These are phyloP conservation scores for Euspilapteryx auroguttella DNA, from an alignment of 2,888 invertebrate species.

Conservation along the genomic window DNA sequence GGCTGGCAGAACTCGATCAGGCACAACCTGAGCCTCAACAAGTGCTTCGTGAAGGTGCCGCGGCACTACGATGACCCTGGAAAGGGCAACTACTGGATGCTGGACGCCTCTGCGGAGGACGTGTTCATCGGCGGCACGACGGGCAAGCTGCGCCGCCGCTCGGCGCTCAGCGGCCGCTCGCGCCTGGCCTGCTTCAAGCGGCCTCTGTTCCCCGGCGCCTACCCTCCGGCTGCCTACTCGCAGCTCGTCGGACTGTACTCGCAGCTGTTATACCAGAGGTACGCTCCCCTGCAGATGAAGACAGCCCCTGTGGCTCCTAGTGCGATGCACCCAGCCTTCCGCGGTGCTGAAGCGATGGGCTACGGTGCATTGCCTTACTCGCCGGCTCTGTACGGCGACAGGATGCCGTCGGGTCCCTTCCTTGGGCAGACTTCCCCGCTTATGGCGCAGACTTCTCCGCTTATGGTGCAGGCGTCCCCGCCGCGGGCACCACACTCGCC, in stretches of 20 bases:
- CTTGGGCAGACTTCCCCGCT: constrained; percentile 26
- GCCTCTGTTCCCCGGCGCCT: constrained; percentile 63
- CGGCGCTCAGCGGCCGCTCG: constrained; percentile 86
- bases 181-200: constrained; percentile 89
- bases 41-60: constrained; percentile 91
- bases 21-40: constrained; percentile 89
- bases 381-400: constrained; percentile 31
- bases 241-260: constrained; percentile 62
- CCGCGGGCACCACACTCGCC: constrained; percentile 32
- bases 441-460: constrained; percentile 18
- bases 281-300: constrained; percentile 61
- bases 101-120: constrained; percentile 89
- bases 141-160: constrained; percentile 87
- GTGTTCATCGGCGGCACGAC: constrained; percentile 93
- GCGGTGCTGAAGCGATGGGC: constrained; percentile 38
- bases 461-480: constrained; percentile 19
- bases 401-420: constrained; percentile 27
- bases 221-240: constrained; percentile 61
- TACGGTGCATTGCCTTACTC: constrained; percentile 44
- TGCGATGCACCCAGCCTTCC: constrained; percentile 54
- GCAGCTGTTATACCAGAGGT: constrained; percentile 69
- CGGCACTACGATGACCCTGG: constrained; percentile 94
- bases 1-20: constrained; percentile 96
- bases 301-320: constrained; percentile 51
- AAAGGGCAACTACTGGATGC: constrained; percentile 96